phyloP scores from a whole-genome alignment of 2,797 vertebrate species.

The Pseudochirops cupreus region DNA sequence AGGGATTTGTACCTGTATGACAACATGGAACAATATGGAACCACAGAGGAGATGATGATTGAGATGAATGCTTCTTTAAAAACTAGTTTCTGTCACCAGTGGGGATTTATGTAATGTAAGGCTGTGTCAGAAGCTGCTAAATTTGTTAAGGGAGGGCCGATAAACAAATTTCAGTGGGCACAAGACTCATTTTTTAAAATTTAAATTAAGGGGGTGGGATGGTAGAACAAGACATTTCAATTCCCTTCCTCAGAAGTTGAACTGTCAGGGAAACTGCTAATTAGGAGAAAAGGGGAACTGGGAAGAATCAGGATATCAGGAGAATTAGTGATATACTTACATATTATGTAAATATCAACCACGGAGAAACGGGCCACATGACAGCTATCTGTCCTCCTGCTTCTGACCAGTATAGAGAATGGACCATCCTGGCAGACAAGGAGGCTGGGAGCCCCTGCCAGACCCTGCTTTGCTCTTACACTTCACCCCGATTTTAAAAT shows the following conservation, averaged over 20 bases:
- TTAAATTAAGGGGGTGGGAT: background rate
- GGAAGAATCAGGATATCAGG: background rate
- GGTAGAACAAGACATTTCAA: background rate
- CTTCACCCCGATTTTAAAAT: background rate
- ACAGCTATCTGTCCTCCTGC: background rate
- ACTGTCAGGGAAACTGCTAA: background rate
- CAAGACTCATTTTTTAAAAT: conserved; percentile 33
- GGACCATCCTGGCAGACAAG: background rate
- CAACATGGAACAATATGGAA: background rate
- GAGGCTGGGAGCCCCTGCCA: background rate
- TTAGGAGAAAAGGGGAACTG: too few species aligned
- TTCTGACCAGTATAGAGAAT: background rate
- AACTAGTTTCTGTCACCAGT: conserved; percentile 54
- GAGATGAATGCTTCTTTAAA: conserved; percentile 41
- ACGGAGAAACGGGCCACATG: background rate
- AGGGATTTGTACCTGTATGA: background rate
- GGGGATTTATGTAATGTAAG: conserved; percentile 51
- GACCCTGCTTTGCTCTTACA: too few species aligned
- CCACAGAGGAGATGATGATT: background rate
- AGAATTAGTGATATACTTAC: background rate
- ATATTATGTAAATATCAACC: background rate
- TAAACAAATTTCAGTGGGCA: conserved; percentile 62
- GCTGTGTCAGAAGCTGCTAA: conserved; percentile 60
- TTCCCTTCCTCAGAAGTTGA: conserved; percentile 10
- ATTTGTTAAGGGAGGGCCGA: conserved; percentile 63